A percentile compares a stretch with the other conserved stretches of the same genome.
Conservation (phyloP, 2,113 vertebrate genomes). For the Heteronetta atricapilla region DNA sequence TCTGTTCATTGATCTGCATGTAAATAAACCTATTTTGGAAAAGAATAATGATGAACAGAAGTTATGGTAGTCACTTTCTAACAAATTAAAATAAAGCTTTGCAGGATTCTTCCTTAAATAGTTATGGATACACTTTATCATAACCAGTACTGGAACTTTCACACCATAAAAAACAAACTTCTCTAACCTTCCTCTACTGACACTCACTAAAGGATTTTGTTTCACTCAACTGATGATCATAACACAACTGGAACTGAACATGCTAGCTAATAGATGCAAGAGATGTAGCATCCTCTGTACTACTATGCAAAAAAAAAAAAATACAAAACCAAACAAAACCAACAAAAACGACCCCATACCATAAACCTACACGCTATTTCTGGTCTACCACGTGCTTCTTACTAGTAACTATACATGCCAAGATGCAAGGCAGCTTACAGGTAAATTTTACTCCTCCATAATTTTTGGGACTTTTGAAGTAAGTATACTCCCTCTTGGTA, state of each 20-base stretch:
- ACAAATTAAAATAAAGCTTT: not conserved
- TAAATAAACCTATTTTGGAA: not conserved
- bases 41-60: not conserved
- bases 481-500: not conserved
- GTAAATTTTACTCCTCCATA: not conserved
- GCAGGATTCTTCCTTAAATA: not conserved
- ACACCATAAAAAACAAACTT: not conserved
- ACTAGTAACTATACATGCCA: not conserved
- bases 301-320: not conserved
- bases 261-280: not conserved
- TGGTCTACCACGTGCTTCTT: not conserved
- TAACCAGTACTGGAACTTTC: not conserved
- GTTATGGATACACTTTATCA: not conserved
- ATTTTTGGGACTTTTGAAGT: not conserved
- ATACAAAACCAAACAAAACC: not conserved
- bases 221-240: not conserved
- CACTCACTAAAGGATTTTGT: not conserved
- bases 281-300: not conserved
- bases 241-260: not conserved
- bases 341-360: too few relatives aligned
- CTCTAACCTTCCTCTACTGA: not conserved
- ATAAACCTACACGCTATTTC: not conserved
- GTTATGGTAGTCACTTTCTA: not conserved
- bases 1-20: not conserved
- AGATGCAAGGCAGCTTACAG: not conserved